Evolutionary conservation across 2,113 vertebrate genomes (phyloP), one percentile per base, ranked within the genome.

Genomic region (Falcunculus frontatus): DNA sequence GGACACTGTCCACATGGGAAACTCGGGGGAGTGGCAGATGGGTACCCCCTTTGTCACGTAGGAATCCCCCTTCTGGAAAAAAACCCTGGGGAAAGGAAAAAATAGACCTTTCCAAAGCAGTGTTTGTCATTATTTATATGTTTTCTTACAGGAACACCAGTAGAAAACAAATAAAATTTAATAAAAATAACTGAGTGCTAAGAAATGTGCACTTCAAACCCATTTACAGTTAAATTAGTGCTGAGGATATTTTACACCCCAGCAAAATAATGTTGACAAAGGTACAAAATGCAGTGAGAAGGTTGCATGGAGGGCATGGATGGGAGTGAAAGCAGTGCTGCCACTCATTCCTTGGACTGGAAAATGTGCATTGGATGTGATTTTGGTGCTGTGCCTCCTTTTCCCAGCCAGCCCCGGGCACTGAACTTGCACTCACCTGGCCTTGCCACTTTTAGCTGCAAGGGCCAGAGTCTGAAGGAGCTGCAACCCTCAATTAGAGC

Each of bases 301-400:
- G 4, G 6, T 7, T n/a, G 30, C 55, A 1, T 1, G 35, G 44
- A 37, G 74, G 62, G 69, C 2, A 0, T 0, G 4, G 7, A 72
- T 4, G 5, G 76, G 62, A 50, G 44, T 2, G 25, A 13, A 6
- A 39, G 41, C 56, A 13, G 23, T 2, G 1, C 75, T 52, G 39
- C 46, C 6, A 1, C 56, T 22, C 69, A 23, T 20, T 16, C 35
- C 41, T 52, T 9, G 30, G 29, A 60, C 65, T 88, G 79, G 19
- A 21, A 77, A 62, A 56, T 3, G 11, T 9, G 33, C 7, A 3
- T 22, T 44, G 4, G 9, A 9, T 60, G 41, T n/a, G 64, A 23
- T 74, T 78, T 77, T 46, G 16, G 15, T 3, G 4, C 52, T 0
- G 3, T 7, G 13, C 39, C 83, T 32, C 29, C 4, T 1, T 12